A percentile compares a stretch with the other conserved stretches of the same genome.
These are phyloP conservation scores for Osmerus eperlanus DNA, from an alignment of 2,113 vertebrate species.

Conservation along the genomic window DNA sequence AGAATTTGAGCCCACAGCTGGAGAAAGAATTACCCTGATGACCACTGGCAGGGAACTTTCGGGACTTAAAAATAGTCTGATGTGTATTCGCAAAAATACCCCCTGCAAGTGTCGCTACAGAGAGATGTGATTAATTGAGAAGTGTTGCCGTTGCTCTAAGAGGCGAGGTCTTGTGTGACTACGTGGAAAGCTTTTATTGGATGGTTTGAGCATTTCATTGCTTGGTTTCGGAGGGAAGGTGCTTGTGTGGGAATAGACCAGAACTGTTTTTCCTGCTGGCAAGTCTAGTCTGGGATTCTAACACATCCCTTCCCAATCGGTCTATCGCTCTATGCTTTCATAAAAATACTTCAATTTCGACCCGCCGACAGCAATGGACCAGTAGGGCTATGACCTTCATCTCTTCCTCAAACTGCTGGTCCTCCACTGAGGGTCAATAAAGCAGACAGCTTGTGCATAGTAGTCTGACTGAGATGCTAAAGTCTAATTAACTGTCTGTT, in stretches of 20 bases:
- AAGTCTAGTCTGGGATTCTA: too few relatives aligned
- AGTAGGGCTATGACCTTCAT: background rate
- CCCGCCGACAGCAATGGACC: slow-evolving; percentile 7
- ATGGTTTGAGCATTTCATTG: slow-evolving; percentile 8
- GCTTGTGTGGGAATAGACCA: too few relatives aligned
- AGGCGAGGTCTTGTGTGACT: background rate
- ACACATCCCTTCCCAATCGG: background rate
- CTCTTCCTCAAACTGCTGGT: slow-evolving; percentile 19
- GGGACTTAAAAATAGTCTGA: background rate
- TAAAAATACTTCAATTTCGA: slow-evolving; percentile 36
- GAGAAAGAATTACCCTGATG: slow-evolving; percentile 12
- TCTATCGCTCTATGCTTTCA: background rate
- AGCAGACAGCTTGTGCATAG: background rate
- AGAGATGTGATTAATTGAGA: too few relatives aligned
- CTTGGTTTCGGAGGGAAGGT: too few relatives aligned
- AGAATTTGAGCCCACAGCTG: slow-evolving; percentile 26
- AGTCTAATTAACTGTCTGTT: slow-evolving; percentile 34
- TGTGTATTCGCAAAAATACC: background rate
- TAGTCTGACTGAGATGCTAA: slow-evolving; percentile 12
- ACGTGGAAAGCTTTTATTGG: slow-evolving; percentile 18
- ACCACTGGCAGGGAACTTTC: background rate
- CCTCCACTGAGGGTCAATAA: slow-evolving; percentile 6
- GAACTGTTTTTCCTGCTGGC: too few relatives aligned
- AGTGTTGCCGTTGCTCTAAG: too few relatives aligned
- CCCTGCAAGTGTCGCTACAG: too few relatives aligned